Conservation (phyloP, 2,888 invertebrate genomes). For the Aproaerema taeniolella region DNA sequence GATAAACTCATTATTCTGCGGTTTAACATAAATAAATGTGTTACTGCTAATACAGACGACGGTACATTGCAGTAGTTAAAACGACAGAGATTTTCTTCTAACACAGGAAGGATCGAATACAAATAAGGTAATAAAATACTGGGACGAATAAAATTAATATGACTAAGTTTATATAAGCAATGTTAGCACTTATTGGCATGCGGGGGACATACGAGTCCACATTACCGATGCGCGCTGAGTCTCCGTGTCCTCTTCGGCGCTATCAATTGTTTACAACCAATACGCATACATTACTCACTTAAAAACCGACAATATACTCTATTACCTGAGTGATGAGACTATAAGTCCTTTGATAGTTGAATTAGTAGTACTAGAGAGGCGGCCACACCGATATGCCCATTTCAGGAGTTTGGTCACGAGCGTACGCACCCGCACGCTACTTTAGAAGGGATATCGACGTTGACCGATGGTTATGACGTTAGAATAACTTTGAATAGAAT, state of each 20-base stretch:
- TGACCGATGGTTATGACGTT: conserved; percentile 71
- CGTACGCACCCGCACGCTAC: conserved; percentile 40
- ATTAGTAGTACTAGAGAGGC: conserved; percentile 21
- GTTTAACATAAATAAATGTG: neutral
- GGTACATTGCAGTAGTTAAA: neutral
- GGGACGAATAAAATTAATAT: conserved; percentile 51
- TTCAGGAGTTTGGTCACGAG: conserved; percentile 71
- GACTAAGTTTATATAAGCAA: conserved; percentile 44
- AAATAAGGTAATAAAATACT: conserved; percentile 53
- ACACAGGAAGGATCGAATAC: conserved; percentile 53
- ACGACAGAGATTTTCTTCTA: conserved; percentile 1
- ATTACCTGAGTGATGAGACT: conserved; percentile 36
- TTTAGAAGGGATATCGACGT: conserved; percentile 61
- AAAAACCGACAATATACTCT: conserved; percentile 46
- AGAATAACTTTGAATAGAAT: conserved; percentile 72
- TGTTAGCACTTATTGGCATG: conserved; percentile 59
- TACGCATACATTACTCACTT: conserved; percentile 36
- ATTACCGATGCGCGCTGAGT: conserved; percentile 63
- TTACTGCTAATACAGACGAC: no score
- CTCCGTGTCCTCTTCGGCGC: conserved; percentile 45
- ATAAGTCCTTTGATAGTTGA: conserved; percentile 12
- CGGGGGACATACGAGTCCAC: conserved; percentile 48
- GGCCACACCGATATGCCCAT: conserved; percentile 63
- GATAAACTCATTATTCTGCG: no score
- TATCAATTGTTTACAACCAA: conserved; percentile 65